A percentile compares a stretch with the other conserved stretches of the same genome.
phyloP scores from a whole-genome alignment of 2,113 vertebrate genomes.

The Aramus guarauna region DNA sequence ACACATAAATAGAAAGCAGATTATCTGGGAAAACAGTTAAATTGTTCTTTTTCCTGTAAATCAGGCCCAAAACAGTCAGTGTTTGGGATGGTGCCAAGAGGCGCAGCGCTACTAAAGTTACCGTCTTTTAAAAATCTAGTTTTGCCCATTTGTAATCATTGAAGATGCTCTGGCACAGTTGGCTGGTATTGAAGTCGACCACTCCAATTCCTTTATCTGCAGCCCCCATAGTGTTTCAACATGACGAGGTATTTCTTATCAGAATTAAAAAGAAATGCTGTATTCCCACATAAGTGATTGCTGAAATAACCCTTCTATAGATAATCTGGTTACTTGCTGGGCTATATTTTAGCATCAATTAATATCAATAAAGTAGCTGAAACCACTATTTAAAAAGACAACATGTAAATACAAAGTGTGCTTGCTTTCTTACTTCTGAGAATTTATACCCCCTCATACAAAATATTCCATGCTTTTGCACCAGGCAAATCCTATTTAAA shows the following conservation, averaged over 20 bases:
- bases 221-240: neutral
- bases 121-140: neutral
- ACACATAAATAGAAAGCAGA: neutral
- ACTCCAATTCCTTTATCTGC: neutral
- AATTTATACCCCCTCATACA: neutral
- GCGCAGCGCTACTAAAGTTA: neutral
- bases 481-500: neutral
- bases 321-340: neutral
- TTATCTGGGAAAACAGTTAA: neutral
- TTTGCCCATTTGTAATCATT: neutral
- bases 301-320: neutral
- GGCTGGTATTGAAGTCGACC: neutral
- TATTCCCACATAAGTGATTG: neutral
- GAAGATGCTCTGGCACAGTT: neutral
- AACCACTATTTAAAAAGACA: neutral
- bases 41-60: neutral
- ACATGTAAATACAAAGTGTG: neutral
- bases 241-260: neutral
- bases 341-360: neutral
- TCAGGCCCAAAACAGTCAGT: neutral
- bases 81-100: neutral
- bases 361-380: neutral
- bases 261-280: neutral
- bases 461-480: neutral
- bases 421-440: neutral